Percentiles rank a stretch among this genome's conserved stretches.
These are phyloP conservation scores for Rhombomys opimus DNA, from an alignment of 2,113 vertebrate species.

Conservation along the genomic window DNA sequence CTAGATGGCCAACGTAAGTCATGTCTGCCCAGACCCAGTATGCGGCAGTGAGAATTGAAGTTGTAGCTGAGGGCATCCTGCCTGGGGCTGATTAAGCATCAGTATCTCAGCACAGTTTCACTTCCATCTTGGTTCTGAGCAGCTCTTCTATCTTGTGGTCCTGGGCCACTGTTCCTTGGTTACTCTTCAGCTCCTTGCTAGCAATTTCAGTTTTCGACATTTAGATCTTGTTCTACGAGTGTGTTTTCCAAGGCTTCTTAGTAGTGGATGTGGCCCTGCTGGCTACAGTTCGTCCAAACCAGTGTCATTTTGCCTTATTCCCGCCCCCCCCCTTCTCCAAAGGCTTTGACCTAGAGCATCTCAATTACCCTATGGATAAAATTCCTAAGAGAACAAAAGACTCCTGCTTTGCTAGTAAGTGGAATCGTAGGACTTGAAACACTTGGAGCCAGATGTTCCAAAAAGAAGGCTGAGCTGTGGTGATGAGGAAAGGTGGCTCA, in stretches of 20 bases:
- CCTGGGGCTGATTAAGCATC: not conserved
- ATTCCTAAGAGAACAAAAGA: slow-evolving; percentile 37
- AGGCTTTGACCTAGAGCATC: not conserved
- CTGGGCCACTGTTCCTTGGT: not conserved
- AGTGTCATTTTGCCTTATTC: not conserved
- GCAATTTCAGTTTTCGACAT: not conserved
- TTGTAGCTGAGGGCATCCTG: not conserved
- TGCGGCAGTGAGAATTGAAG: not conserved
- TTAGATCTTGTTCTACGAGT: slow-evolving; percentile 8
- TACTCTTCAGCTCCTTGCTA: not conserved
- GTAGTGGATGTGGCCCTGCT: not conserved
- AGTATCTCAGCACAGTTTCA: not conserved
- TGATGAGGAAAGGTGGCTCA: no score
- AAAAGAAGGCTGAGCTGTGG: not conserved
- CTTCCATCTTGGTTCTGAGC: not conserved
- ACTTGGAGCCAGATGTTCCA: not conserved
- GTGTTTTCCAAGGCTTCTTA: not conserved
- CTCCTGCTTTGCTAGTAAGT: not conserved
- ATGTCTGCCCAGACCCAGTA: not conserved
- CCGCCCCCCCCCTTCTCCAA: not conserved
- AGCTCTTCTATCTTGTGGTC: not conserved
- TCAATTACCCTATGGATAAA: not conserved
- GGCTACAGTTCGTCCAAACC: not conserved
- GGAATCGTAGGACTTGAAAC: not conserved
- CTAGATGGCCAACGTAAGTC: not conserved